Evolutionary conservation across 2,113 vertebrate species (phyloP), one percentile per base, ranked within the genome.

Genomic region (Sebastes fasciatus): DNA sequence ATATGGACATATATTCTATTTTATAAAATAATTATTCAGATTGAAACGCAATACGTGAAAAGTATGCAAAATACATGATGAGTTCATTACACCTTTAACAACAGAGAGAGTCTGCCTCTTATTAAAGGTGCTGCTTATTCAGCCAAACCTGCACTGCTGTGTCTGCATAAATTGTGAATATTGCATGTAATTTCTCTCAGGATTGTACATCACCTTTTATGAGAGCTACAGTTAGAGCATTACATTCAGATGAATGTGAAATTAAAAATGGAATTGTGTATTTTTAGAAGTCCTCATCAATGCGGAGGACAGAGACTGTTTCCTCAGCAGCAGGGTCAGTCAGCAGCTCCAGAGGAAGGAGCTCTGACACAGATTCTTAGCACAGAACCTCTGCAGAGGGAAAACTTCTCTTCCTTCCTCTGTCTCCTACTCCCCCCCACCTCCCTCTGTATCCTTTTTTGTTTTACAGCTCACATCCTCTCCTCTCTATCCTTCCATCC

Each of bases 301-400:
- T 77, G 46, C 48, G 74, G 75, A 34, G 64, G 70, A 74, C 52
- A 51, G 62, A 21, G 46, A 43, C 60, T 65, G 69, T 83, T 80
- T 93, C 70, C 77, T 80, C 67, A 85, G 77, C 82, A 85, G 70
- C 65, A 62, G 77, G 66, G 84, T 88, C 87, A 73, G 85, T 82
- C 77, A 82, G 74, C 64, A 87, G 82, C 81, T 78, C 64, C 69
- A 79, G 71, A 86, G 55, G 64, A 83, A 83, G 46, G 61, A 63
- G 79, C 66, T 86, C 81, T 91, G 90, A 89, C 89, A 88, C 77
- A 88, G 70, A 90, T 92, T 83, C 76, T 52, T 68, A 55, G 71
- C 11, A 46, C 74, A 69, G 48, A 86, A 88, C 75, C 83, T 89
- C 88, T 91, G 90, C 90, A 88, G 86, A 86, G 84, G 64, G 42